phyloP scores from a whole-genome alignment of 2,888 invertebrate species.

The Ichneumon xanthorius region DNA sequence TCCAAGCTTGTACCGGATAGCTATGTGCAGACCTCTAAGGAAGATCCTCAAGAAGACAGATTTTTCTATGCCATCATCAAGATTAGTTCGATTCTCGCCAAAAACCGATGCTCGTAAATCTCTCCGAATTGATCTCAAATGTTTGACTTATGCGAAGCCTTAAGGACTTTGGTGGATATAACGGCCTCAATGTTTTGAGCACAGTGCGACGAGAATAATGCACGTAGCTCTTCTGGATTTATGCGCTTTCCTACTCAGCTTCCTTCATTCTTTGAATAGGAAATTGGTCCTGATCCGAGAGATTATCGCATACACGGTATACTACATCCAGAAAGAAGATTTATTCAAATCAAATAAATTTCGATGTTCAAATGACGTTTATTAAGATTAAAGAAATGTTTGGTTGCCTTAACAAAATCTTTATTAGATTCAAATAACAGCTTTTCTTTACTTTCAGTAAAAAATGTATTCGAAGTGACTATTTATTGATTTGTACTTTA shows the following conservation, averaged over 20 bases:
- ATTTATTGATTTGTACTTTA: no score
- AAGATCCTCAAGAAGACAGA: neutral
- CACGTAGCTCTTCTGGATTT: slow-evolving; percentile 42
- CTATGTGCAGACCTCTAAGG: neutral
- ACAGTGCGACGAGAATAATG: slow-evolving; percentile 58
- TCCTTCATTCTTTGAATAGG: neutral
- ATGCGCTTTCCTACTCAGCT: slow-evolving; percentile 29
- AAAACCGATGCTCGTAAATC: slow-evolving; percentile 36
- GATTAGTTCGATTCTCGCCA: neutral
- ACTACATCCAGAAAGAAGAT: no score
- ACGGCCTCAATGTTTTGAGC: slow-evolving; percentile 22
- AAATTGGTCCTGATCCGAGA: slow-evolving; percentile 23
- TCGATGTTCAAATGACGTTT: no score
- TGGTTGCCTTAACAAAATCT: no score
- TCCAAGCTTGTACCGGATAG: neutral
- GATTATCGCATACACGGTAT: neutral
- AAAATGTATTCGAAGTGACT: no score
- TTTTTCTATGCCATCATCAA: neutral
- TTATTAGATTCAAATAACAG: no score
- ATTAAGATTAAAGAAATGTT: no score
- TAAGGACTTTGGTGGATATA: slow-evolving; percentile 5
- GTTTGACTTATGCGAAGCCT: slow-evolving; percentile 9
- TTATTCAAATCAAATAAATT: no score
- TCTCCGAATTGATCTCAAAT: slow-evolving; percentile 19
- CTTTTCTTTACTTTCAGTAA: no score